A percentile compares a stretch with the other conserved stretches of the same genome.
These are phyloP conservation scores for Coccyzus lansbergi DNA, from an alignment of 2,797 vertebrate species.

Conservation along the genomic window DNA sequence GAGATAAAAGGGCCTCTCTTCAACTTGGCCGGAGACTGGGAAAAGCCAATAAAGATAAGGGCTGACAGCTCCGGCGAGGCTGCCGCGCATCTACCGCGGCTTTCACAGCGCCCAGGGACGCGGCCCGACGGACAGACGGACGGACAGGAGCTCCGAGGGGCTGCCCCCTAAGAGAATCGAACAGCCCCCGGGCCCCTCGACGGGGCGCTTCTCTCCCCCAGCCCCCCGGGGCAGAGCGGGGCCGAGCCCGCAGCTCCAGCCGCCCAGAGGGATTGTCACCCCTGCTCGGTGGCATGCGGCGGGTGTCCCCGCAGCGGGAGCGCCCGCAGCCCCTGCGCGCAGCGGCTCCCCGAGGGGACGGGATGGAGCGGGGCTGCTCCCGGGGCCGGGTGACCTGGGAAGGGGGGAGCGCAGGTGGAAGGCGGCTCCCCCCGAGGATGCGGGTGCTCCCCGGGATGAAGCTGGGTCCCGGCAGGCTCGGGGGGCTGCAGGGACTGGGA, in stretches of 20 bases:
- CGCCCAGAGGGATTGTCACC: background rate
- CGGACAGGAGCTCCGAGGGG: background rate
- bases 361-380: background rate
- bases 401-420: background rate
- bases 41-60: conserved; percentile 94
- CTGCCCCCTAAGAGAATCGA: background rate
- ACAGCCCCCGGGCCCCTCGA: background rate
- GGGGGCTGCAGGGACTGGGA: background rate
- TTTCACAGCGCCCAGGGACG: conserved; percentile 74
- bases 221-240: background rate
- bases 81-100: conserved; percentile 73
- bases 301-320: background rate
- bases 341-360: background rate
- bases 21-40: conserved; percentile 86
- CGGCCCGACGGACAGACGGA: background rate
- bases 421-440: background rate
- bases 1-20: conserved; percentile 86
- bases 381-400: background rate
- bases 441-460: background rate
- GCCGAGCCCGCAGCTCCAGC: background rate
- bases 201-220: background rate
- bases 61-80: conserved; percentile 75
- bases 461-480: background rate
- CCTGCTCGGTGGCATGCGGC: background rate
- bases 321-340: background rate